phyloP scores from a whole-genome alignment of 2,797 vertebrate species.

The Coilia nasus region DNA sequence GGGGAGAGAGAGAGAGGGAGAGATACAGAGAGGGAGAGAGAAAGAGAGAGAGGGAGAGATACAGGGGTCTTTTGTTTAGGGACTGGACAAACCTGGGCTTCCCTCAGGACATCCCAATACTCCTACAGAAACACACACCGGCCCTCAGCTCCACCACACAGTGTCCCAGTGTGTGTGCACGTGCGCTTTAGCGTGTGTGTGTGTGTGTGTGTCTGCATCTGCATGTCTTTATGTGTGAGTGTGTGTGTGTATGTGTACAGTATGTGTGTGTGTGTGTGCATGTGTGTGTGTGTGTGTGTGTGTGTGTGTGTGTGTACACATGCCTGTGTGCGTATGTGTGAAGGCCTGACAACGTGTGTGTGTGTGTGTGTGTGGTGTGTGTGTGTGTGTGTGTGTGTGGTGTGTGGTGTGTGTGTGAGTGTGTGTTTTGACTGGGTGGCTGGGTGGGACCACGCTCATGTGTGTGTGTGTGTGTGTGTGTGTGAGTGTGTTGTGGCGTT shows the following conservation, averaged over 20 bases:
- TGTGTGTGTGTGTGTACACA: too few relatives aligned
- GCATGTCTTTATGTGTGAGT: background rate
- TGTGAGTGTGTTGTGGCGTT: too few relatives aligned
- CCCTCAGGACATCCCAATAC: conserved; percentile 78
- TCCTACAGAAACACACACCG: conserved; percentile 65
- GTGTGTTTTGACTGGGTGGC: too few relatives aligned
- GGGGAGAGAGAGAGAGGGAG: background rate
- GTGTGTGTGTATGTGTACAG: background rate
- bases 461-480: too few relatives aligned
- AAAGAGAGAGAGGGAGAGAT: conserved; percentile 45
- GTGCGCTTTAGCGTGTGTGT: background rate
- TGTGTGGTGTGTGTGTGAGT: too few relatives aligned
- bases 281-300: too few relatives aligned
- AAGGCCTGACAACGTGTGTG: too few relatives aligned
- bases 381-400: too few relatives aligned
- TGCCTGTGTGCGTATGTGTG: too few relatives aligned
- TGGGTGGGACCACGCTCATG: too few relatives aligned
- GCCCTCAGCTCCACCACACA: conserved; percentile 55
- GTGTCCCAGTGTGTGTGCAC: conserved; percentile 67
- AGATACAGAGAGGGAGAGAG: conserved; percentile 26
- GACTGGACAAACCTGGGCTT: conserved; percentile 74
- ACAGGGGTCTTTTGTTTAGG: conserved; percentile 68
- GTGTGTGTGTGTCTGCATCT: background rate
- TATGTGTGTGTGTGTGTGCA: background rate
- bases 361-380: too few relatives aligned